Evolutionary conservation across 1,140 invertebrate genomes (phyloP).

Genomic region (Ganaspis sp.): DNA sequence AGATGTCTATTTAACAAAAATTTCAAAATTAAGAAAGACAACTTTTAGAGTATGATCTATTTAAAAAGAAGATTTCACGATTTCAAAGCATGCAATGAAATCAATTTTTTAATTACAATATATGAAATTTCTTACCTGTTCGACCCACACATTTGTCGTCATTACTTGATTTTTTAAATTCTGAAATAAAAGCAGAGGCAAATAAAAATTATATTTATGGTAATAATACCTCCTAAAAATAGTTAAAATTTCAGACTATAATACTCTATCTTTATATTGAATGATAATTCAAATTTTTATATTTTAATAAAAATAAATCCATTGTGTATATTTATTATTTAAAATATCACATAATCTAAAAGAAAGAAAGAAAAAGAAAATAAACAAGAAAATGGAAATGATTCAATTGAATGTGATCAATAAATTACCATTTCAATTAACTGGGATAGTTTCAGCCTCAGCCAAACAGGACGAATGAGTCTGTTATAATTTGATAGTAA

Average conservation of each 20-base stretch:
- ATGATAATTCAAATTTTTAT: too few species aligned
- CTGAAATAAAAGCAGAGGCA: constrained; percentile 67
- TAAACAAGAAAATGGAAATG: too few species aligned
- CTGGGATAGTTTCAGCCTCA: constrained; percentile 95
- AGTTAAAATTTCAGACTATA: not conserved
- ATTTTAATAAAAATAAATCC: too few species aligned
- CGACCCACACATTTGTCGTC: constrained; percentile 97
- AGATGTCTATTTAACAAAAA: not conserved
- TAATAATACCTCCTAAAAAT: not conserved
- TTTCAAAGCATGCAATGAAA: too few species aligned
- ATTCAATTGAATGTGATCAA: not conserved
- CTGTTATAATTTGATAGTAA: constrained; percentile 97
- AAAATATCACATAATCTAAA: too few species aligned
- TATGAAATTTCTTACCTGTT: constrained; percentile 81
- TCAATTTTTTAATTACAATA: too few species aligned
- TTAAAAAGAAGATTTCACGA: too few species aligned
- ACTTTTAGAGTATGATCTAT: too few species aligned
- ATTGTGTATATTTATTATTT: too few species aligned
- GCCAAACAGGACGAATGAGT: constrained; percentile 94
- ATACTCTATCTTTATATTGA: too few species aligned
- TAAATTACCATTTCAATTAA: constrained; percentile 93
- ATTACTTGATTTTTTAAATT: constrained; percentile 96
- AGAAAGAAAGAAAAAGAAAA: too few species aligned
- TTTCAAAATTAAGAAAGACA: not conserved
- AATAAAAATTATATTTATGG: not conserved